A percentile compares a stretch with the other conserved stretches of the same genome.
Evolutionary conservation across 2,113 vertebrate species (phyloP).

Genomic region (Bettongia penicillata): DNA sequence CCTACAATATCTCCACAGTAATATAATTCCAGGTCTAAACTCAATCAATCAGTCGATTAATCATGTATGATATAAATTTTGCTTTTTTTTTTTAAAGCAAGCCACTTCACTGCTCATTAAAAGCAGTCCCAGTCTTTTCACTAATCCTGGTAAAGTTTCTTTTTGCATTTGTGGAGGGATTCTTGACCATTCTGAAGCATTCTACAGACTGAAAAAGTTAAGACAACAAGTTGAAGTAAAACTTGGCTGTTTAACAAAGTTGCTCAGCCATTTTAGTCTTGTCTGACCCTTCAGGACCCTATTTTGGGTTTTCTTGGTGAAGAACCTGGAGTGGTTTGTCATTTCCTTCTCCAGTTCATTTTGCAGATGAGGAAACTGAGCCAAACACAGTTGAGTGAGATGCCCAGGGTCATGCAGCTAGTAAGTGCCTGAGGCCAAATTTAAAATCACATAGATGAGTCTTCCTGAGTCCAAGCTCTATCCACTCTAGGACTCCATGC

Average conservation of each 20-base stretch:
- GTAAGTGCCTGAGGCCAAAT: not conserved
- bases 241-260: not conserved
- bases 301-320: not conserved
- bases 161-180: not conserved
- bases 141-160: not conserved
- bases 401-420: not conserved
- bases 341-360: not conserved
- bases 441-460: not conserved
- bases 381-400: not conserved
- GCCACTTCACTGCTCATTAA: too few relatives aligned
- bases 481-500: not conserved
- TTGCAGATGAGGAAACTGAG: not conserved
- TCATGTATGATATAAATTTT: not conserved
- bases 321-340: not conserved
- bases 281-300: not conserved
- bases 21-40: too few relatives aligned
- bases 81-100: too few relatives aligned
- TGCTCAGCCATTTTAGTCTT: not conserved
- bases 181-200: not conserved
- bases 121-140: too few relatives aligned
- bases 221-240: not conserved
- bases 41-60: too few relatives aligned
- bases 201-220: not conserved
- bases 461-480: not conserved
- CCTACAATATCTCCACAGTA: not conserved